Percentiles rank a stretch among this genome's conserved stretches.
Evolutionary conservation across 2,888 invertebrate genomes (phyloP).

Genomic region (Sesia bembeciformis): DNA sequence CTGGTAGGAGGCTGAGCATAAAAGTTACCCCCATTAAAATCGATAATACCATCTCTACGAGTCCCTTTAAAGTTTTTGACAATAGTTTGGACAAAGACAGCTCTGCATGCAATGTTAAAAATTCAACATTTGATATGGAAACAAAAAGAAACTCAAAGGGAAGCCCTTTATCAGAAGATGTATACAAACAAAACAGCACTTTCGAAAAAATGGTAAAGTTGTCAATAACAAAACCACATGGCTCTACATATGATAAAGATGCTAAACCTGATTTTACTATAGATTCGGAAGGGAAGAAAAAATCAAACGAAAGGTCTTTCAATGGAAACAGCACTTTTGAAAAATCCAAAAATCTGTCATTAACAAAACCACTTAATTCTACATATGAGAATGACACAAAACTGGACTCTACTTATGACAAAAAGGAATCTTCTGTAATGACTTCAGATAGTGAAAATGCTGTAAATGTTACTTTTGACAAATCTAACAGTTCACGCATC

Average conservation of each 20-base stretch:
- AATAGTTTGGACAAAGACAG: slow-evolving; percentile 33
- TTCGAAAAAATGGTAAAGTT: too few species aligned
- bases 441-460: neutral
- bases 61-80: slow-evolving; percentile 14
- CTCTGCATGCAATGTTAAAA: neutral
- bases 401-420: slow-evolving; percentile 15
- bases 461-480: slow-evolving; percentile 32
- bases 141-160: too few species aligned
- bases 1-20: too few species aligned
- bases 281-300: neutral
- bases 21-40: neutral
- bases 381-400: slow-evolving; percentile 12
- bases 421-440: slow-evolving; percentile 6
- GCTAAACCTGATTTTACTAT: too few species aligned
- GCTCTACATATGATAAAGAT: too few species aligned
- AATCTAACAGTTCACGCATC: slow-evolving; percentile 32
- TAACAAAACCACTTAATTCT: slow-evolving; percentile 8
- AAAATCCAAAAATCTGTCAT: slow-evolving; percentile 1
- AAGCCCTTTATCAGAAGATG: neutral
- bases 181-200: slow-evolving; percentile 1
- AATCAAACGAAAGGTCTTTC: neutral
- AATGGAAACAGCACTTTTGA: slow-evolving; percentile 9
- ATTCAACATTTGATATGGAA: neutral
- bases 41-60: neutral
- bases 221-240: too few species aligned